Percentiles rank a stretch among this genome's conserved stretches.
Evolutionary conservation across 2,797 vertebrate species (phyloP).

Genomic region (Molothrus aeneus): DNA sequence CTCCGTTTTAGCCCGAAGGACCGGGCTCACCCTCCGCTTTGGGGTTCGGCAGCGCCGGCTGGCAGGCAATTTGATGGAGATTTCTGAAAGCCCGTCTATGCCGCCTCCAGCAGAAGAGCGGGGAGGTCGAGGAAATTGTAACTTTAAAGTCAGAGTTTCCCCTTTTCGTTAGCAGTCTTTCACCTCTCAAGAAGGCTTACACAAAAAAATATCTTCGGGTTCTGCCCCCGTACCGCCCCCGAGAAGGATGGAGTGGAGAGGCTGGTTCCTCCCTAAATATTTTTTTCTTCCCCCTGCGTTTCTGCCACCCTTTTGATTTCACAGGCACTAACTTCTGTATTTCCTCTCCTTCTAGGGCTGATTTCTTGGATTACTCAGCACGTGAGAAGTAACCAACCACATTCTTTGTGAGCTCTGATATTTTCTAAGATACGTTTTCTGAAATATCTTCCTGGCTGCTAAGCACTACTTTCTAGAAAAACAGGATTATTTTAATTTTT

Average conservation of each 20-base stretch:
- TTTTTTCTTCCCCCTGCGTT: not conserved
- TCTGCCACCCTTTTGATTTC: slow-evolving; percentile 32
- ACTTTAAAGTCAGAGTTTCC: slow-evolving; percentile 24
- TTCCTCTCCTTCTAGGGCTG: slow-evolving; percentile 65
- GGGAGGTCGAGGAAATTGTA: not conserved
- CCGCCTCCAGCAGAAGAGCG: not conserved
- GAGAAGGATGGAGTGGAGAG: not conserved
- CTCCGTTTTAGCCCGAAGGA: not conserved
- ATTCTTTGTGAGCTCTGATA: slow-evolving; percentile 34
- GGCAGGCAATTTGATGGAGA: not conserved
- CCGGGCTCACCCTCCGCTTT: not conserved
- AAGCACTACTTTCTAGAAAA: slow-evolving; percentile 42
- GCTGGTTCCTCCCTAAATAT: not conserved
- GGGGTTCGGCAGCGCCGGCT: not conserved
- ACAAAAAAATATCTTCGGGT: slow-evolving; percentile 23
- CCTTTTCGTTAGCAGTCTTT: slow-evolving; percentile 38
- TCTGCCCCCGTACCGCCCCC: not conserved
- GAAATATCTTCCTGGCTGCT: slow-evolving; percentile 59
- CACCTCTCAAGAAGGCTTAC: slow-evolving; percentile 33
- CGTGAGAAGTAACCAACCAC: slow-evolving; percentile 39
- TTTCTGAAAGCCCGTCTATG: not conserved
- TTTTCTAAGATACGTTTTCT: slow-evolving; percentile 55
- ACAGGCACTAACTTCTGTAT: slow-evolving; percentile 46
- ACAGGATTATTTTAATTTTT: not conserved
- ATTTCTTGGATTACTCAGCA: slow-evolving; percentile 66